phyloP scores from a whole-genome alignment of 2,797 vertebrate genomes.

The Babyrousa celebensis region DNA sequence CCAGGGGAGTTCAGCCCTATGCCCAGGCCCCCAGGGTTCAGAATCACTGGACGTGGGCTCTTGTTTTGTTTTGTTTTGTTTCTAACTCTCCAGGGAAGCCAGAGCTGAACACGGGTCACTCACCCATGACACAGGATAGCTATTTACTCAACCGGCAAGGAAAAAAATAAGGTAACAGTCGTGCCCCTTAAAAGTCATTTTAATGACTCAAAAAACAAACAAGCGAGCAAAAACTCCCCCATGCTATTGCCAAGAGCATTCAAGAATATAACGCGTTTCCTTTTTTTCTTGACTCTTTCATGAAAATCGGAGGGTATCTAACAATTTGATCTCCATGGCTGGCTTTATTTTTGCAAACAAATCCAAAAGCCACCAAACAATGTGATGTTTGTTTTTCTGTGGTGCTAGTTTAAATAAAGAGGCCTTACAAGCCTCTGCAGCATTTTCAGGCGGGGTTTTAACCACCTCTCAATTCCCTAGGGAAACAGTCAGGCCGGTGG shows the following conservation, averaged over 20 bases:
- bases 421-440: background rate
- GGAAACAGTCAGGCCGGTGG: background rate
- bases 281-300: background rate
- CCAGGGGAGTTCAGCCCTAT: background rate
- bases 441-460: background rate
- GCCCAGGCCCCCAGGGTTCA: background rate
- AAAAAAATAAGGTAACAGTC: background rate
- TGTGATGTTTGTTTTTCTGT: background rate
- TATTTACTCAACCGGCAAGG: background rate
- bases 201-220: background rate
- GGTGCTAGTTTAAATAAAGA: background rate
- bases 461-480: background rate
- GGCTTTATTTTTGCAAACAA: background rate
- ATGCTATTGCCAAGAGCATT: background rate
- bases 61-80: background rate
- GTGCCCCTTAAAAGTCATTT: background rate
- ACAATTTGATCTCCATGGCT: background rate
- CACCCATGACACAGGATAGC: no score
- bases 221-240: background rate
- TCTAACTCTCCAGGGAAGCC: background rate
- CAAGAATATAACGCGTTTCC: background rate
- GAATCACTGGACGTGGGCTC: rapidly evolving
- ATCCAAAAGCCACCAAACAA: background rate
- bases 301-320: background rate
- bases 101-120: background rate